Evolutionary conservation across 2,888 invertebrate genomes (phyloP), one percentile per base, ranked within the genome.

Genomic region (Drosophila peninsularis): DNA sequence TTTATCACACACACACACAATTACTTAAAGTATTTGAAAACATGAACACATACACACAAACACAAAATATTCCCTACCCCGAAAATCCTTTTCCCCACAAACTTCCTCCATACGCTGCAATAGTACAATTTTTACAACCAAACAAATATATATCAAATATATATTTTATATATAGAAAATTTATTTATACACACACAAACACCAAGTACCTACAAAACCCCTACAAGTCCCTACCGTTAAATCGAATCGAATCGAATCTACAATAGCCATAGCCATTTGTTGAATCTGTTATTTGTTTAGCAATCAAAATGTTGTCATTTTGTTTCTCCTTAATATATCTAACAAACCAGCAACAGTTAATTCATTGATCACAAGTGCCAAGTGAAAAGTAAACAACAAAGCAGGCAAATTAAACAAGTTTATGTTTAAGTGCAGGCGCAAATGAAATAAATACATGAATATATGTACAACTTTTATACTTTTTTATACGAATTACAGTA

Each of bases 81-180:
- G 5, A 50, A 42, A 5, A n/a, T 63, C 70, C 62, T 66, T 63
- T 49, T 36, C 54, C 77, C 82, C 66, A 58, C 27, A 73, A 67
- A 80, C 56, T 62, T 91, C 91, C 91, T 91, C 91, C 91, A 91
- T 87, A 92, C 91, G 91, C 91, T 92, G 91, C 91, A 91, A 91
- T 91, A 91, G 91, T 91, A 91, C 92, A 92, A 91, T 80, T 91
- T 91, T 90, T 86, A 85, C 80, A 84, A 83, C 83, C 83, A 83
- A 88, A 87, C 68, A 73, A 81, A 88, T 89, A 90, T 89, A 90
- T 89, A 89, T 85, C 68, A 78, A 85, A 90, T 88, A 90, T 90
- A 89, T 90, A 91, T 91, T 80, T 89, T 88, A 89, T 90, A 84
- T 90, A 91, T 80, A 84, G 83, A 88, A 90, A 86, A 90, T 87